Evolutionary conservation across 2,113 vertebrate genomes (phyloP), one percentile per base, ranked within the genome.

Genomic region (Percopsis transmontana): DNA sequence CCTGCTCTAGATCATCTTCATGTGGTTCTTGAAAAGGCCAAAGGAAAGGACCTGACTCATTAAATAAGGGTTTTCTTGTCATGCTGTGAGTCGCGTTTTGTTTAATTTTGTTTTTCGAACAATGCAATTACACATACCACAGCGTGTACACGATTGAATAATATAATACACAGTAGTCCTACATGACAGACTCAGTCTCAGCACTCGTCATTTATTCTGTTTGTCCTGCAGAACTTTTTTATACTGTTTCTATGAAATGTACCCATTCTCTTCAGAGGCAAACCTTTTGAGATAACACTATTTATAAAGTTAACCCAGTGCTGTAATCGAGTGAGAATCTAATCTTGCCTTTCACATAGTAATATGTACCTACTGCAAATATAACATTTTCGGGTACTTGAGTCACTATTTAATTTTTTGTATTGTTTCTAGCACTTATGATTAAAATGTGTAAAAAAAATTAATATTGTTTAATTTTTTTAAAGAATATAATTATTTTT

Each of bases 401-500:
- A 95, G 94, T 95, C 95, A 95, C 94, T 96, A 96, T 96, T 94
- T 96, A 94, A 90, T 91, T 91, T 93, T 93, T 90, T 90, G 90
- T 89, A 90, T 92, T 89, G 92, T 93, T 93, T 94, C 93, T 95
- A 97, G 97, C 97, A 98, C 96, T 99, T 99, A 98, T 94, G 81
- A 91, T 91, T 89, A 84, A 87, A 90, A 86, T 89, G 73, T 92
- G 90, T 91, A 91, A 84, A 92, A 92, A 91, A 90, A 88, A n/a
- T 79, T 89, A 88, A 91, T 90, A 87, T 91, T 92, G 91, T 91
- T 87, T 81, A 88, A 85, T 88, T 94, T 93, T 94, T 94, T 93
- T 51, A 51, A 95, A 94, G 95, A 94, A 84, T 94, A 94, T 92
- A 94, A 93, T 92, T 95, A 95, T 95, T 94, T 94, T 94, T 94